These are phyloP conservation scores for Gastracanthus pulcherrimus DNA, from an alignment of 2,888 invertebrate genomes.

Conservation along the genomic window DNA sequence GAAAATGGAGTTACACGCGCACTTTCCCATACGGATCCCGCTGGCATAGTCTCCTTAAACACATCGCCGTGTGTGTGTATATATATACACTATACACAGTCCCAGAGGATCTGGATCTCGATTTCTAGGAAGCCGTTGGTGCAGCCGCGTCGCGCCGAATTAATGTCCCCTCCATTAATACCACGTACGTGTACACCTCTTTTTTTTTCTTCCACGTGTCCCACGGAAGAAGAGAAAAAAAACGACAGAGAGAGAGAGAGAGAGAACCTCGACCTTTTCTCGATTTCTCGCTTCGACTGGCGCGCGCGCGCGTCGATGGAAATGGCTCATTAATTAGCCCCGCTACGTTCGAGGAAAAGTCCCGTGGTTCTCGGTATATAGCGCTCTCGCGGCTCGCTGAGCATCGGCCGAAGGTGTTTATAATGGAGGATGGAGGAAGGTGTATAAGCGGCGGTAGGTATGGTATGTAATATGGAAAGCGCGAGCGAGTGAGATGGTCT, in stretches of 20 bases:
- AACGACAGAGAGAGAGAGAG: neutral
- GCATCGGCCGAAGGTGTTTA: neutral
- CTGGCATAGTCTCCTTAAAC: too few relatives aligned
- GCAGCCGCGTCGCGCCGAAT: slow-evolving; percentile 51
- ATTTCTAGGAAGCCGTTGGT: slow-evolving; percentile 58
- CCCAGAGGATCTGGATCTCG: slow-evolving; percentile 25
- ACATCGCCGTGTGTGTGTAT: too few relatives aligned
- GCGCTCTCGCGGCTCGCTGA: neutral
- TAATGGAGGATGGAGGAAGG: neutral
- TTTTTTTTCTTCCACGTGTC: neutral
- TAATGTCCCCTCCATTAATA: slow-evolving; percentile 50
- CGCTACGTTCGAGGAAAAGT: slow-evolving; percentile 33
- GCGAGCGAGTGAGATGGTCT: neutral
- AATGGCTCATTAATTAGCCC: slow-evolving; percentile 47
- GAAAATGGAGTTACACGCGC: too few relatives aligned
- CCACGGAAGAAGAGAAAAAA: neutral
- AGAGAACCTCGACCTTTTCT: slow-evolving; percentile 20
- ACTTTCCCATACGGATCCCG: too few relatives aligned
- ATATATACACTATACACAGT: too few relatives aligned
- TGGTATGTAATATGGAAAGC: too few relatives aligned
- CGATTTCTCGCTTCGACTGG: slow-evolving; percentile 24
- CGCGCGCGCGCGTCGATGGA: slow-evolving; percentile 18
- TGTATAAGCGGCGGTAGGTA: neutral
- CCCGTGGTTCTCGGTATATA: slow-evolving; percentile 1
- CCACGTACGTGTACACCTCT: neutral